A percentile compares a stretch with the other conserved stretches of the same genome.
Evolutionary conservation across 2,797 vertebrate genomes (phyloP).

Genomic region (Rhinogobio ventralis): DNA sequence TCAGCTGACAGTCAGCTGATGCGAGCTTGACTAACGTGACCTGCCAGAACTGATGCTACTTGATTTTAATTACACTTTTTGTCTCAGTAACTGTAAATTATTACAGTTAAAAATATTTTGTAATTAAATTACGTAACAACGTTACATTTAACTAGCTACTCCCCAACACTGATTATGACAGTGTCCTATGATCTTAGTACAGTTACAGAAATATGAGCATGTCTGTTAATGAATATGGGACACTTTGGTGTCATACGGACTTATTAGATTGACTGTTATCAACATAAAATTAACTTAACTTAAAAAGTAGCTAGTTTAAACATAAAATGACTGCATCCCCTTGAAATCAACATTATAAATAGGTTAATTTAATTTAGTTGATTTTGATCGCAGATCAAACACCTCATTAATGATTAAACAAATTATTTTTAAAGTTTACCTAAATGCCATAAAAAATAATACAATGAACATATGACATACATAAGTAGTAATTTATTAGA

Average conservation of each 20-base stretch:
- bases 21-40: no score
- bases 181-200: background rate
- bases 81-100: no score
- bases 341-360: background rate
- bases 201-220: constrained; percentile 9
- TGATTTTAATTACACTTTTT: no score
- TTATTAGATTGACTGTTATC: background rate
- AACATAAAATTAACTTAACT: background rate
- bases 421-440: background rate
- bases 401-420: background rate
- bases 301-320: background rate
- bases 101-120: no score
- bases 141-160: no score
- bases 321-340: background rate
- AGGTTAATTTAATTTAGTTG: background rate
- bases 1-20: no score
- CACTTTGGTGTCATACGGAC: background rate
- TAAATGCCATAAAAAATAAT: background rate
- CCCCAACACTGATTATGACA: background rate
- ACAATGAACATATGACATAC: background rate
- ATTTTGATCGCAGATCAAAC: background rate
- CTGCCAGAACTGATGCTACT: no score
- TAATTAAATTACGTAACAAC: no score
- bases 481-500: background rate
- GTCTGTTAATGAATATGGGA: background rate